A percentile compares a stretch with the other conserved stretches of the same genome.
phyloP scores from a whole-genome alignment of 2,888 invertebrate genomes.

The Polyommatus icarus region DNA sequence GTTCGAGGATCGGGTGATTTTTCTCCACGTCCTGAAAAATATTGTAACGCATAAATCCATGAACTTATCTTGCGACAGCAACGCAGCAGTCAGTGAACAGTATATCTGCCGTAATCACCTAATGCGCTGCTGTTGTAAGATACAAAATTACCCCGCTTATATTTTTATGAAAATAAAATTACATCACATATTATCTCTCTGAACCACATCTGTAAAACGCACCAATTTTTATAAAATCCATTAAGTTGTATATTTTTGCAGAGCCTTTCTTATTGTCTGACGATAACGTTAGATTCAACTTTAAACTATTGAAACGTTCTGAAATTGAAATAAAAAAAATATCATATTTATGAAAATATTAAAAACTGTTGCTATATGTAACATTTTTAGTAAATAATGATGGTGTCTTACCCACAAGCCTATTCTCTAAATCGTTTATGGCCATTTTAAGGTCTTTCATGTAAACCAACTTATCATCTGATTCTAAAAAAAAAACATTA shows the following conservation, averaged over 20 bases:
- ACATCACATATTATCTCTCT: no score
- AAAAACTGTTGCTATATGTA: background rate
- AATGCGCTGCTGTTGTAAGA: no score
- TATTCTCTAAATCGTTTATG: constrained; percentile 51
- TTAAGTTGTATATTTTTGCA: constrained; percentile 8
- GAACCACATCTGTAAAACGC: background rate
- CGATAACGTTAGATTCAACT: background rate
- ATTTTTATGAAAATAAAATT: no score
- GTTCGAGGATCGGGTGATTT: constrained; percentile 44
- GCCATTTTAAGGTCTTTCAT: constrained; percentile 58
- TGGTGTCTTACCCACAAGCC: constrained; percentile 35
- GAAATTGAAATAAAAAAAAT: background rate
- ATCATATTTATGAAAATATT: background rate
- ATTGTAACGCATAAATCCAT: background rate
- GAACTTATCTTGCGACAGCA: background rate
- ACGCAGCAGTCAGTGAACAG: no score
- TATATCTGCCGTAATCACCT: no score
- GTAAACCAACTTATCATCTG: constrained; percentile 47
- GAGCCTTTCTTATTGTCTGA: background rate
- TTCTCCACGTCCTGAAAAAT: constrained; percentile 2
- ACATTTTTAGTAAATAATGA: background rate
- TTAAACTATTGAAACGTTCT: constrained; percentile 3
- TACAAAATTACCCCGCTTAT: no score
- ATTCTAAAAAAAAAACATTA: background rate
- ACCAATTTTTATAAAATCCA: constrained; percentile 29